These are phyloP conservation scores for Poecilus cupreus DNA, from an alignment of 2,888 invertebrate species.

Conservation along the genomic window DNA sequence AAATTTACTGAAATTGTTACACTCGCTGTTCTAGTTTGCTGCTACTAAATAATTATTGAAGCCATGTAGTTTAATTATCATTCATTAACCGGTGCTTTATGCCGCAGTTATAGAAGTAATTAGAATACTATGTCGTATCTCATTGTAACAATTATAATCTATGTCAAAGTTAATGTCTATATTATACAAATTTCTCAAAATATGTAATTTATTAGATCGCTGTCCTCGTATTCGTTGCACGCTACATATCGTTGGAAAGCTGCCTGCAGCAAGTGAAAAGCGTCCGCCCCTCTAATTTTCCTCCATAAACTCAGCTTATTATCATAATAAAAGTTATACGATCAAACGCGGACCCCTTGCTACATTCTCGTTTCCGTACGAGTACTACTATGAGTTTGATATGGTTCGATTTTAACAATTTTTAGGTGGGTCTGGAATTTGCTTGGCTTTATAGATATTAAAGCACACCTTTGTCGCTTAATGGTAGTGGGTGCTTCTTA, in stretches of 20 bases:
- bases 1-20: too few species aligned
- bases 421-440: not conserved
- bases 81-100: too few species aligned
- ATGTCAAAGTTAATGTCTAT: not conserved
- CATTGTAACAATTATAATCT: too few species aligned
- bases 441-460: not conserved
- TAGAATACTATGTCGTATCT: too few species aligned
- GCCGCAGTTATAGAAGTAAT: too few species aligned
- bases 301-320: constrained; percentile 43
- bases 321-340: constrained; percentile 49
- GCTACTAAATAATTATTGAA: too few species aligned
- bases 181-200: not conserved
- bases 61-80: too few species aligned
- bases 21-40: too few species aligned
- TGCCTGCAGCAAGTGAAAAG: constrained; percentile 32
- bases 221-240: not conserved
- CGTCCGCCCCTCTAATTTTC: constrained; percentile 44
- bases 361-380: too few species aligned
- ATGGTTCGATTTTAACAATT: not conserved
- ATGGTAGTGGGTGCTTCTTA: not conserved
- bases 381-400: too few species aligned
- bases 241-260: constrained; percentile 21
- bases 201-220: not conserved
- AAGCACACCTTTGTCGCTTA: not conserved
- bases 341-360: not conserved